Percentiles rank a stretch among this genome's conserved stretches.
Conservation (phyloP, 2,797 vertebrate species). For the Sebastes oblongus region DNA sequence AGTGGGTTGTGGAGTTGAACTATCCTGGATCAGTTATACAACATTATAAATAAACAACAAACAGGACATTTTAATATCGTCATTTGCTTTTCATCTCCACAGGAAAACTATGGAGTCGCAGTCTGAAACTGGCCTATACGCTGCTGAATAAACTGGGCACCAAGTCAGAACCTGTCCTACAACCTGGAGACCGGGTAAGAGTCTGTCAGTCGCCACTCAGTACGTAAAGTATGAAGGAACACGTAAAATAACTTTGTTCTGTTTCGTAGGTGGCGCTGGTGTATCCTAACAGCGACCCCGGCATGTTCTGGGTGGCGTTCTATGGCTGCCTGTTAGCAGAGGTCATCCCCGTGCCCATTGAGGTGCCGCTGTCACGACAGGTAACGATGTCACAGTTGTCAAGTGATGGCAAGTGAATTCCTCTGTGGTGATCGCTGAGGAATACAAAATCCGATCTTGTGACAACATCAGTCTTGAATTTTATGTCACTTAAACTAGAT, state of each 20-base stretch:
- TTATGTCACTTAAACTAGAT: background rate
- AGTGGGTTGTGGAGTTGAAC: constrained; percentile 13
- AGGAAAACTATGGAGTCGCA: constrained; percentile 98
- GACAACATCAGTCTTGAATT: background rate
- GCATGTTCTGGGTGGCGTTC: constrained; percentile 98
- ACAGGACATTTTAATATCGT: background rate
- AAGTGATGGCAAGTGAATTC: background rate
- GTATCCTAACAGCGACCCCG: constrained; percentile 97
- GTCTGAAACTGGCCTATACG: constrained; percentile 96
- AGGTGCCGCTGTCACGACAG: constrained; percentile 97
- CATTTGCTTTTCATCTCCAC: background rate
- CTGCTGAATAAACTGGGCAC: constrained; percentile 97
- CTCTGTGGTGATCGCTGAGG: background rate
- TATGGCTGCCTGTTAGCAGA: constrained; percentile 97
- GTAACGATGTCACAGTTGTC: constrained; percentile 71
- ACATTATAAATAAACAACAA: background rate
- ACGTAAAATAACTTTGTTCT: background rate
- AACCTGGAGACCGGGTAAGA: constrained; percentile 93
- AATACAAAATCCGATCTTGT: background rate
- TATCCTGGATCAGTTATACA: constrained; percentile 14
- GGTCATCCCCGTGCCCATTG: constrained; percentile 98
- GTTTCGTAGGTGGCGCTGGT: constrained; percentile 92
- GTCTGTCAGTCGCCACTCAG: background rate
- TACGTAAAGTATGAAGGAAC: background rate
- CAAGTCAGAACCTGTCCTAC: constrained; percentile 94